A percentile compares a stretch with the other conserved stretches of the same genome.
These are phyloP conservation scores for Pterocles orientalis DNA, from an alignment of 2,113 vertebrate genomes.

Conservation along the genomic window DNA sequence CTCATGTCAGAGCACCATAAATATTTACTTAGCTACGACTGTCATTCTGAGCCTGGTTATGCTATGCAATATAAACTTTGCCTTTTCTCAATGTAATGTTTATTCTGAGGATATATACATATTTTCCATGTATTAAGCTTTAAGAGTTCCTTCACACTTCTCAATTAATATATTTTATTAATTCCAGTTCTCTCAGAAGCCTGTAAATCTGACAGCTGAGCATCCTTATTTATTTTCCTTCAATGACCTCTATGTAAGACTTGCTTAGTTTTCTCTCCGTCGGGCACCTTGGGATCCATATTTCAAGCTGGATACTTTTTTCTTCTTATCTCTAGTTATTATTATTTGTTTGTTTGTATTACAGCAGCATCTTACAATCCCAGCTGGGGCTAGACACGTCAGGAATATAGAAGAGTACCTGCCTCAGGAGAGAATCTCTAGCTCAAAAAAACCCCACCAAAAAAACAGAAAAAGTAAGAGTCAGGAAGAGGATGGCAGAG, in stretches of 20 bases:
- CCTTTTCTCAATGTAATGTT: neutral
- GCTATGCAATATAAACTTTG: neutral
- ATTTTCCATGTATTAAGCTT: neutral
- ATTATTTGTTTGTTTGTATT: slow-evolving; percentile 68
- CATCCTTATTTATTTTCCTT: slow-evolving; percentile 57
- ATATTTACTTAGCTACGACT: neutral
- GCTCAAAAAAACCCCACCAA: neutral
- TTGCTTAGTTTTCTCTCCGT: slow-evolving; percentile 43
- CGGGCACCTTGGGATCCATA: slow-evolving; percentile 52
- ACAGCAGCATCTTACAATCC: slow-evolving; percentile 48
- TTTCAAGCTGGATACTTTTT: slow-evolving; percentile 61
- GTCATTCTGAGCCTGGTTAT: neutral
- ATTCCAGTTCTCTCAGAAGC: slow-evolving; percentile 41
- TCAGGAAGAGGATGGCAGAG: neutral
- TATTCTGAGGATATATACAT: neutral
- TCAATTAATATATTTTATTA: slow-evolving; percentile 55
- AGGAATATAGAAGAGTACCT: slow-evolving; percentile 42
- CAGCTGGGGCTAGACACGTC: slow-evolving; percentile 21
- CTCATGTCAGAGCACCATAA: neutral
- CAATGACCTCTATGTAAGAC: slow-evolving; percentile 50
- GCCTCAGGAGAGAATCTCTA: slow-evolving; percentile 16
- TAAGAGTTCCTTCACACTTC: neutral
- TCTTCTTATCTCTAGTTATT: slow-evolving; percentile 63
- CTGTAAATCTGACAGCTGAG: slow-evolving; percentile 10
- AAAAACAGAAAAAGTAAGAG: neutral